These are phyloP conservation scores for Heliothis virescens DNA, from an alignment of 1,140 invertebrate genomes.

Conservation along the genomic window DNA sequence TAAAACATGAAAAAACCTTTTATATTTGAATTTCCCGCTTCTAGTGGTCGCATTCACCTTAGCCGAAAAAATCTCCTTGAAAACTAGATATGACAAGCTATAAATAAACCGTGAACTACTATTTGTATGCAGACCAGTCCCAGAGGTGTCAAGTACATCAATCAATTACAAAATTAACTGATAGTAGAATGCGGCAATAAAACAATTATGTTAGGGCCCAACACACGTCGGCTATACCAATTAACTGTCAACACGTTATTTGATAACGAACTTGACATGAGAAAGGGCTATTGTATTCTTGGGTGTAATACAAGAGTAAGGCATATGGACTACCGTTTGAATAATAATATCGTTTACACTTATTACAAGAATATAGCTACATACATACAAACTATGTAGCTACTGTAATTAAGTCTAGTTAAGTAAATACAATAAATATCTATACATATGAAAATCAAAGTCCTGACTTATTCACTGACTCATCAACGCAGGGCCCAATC, in stretches of 20 bases:
- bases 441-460: no score
- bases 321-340: neutral
- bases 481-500: no score
- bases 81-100: neutral
- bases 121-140: constrained; percentile 8
- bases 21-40: no score
- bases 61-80: no score
- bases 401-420: no score
- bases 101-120: neutral
- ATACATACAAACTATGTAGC: no score
- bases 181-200: constrained; percentile 12
- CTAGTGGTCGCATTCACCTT: no score
- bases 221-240: constrained; percentile 6
- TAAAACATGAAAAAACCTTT: no score
- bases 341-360: no score
- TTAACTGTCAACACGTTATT: neutral
- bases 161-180: constrained; percentile 19
- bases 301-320: neutral
- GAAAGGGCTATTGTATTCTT: neutral
- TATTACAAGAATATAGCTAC: no score
- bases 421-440: no score
- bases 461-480: no score
- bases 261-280: constrained; percentile 17
- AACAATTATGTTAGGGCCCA: constrained; percentile 3
- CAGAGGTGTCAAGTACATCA: constrained; percentile 17